Conservation (phyloP, 2,113 vertebrate species). For the Cyprinodon variegatus region DNA sequence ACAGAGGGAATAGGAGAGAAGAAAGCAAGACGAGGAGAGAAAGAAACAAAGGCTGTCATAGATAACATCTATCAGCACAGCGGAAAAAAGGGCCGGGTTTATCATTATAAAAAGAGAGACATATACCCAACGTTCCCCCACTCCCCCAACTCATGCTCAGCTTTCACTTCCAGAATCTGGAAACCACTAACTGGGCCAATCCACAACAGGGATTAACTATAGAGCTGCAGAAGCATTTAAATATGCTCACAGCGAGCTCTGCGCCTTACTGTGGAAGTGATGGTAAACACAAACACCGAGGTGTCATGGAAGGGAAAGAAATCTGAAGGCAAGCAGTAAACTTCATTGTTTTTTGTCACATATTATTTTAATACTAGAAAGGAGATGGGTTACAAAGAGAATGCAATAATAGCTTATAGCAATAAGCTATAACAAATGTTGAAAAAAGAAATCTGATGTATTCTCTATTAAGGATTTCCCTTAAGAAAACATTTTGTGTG, state of each 20-base stretch:
- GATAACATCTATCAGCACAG: conserved; percentile 71
- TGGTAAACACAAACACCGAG: conserved; percentile 67
- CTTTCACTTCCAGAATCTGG: conserved; percentile 64
- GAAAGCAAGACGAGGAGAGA: conserved; percentile 23
- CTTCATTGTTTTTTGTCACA: conserved; percentile 28
- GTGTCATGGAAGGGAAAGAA: conserved; percentile 41
- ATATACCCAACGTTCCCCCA: conserved; percentile 31
- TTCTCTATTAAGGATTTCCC: too few relatives aligned
- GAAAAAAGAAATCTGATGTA: too few relatives aligned
- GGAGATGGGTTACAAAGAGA: conserved; percentile 29
- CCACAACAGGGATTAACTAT: conserved; percentile 76
- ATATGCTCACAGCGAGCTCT: conserved; percentile 53
- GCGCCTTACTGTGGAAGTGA: conserved; percentile 60
- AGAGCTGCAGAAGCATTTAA: conserved; percentile 69
- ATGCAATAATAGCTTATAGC: neutral
- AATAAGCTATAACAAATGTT: too few relatives aligned
- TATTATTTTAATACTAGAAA: conserved; percentile 7
- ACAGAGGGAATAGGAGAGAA: conserved; percentile 27
- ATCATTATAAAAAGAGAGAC: conserved; percentile 64
- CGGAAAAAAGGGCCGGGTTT: conserved; percentile 60
- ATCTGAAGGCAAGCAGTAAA: conserved; percentile 2
- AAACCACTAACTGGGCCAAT: conserved; percentile 76
- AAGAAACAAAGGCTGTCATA: conserved; percentile 76
- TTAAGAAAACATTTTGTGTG: neutral
- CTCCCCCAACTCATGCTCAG: conserved; percentile 49